Conservation (phyloP, 1,140 invertebrate genomes). For the Heliconius eleuchia region DNA sequence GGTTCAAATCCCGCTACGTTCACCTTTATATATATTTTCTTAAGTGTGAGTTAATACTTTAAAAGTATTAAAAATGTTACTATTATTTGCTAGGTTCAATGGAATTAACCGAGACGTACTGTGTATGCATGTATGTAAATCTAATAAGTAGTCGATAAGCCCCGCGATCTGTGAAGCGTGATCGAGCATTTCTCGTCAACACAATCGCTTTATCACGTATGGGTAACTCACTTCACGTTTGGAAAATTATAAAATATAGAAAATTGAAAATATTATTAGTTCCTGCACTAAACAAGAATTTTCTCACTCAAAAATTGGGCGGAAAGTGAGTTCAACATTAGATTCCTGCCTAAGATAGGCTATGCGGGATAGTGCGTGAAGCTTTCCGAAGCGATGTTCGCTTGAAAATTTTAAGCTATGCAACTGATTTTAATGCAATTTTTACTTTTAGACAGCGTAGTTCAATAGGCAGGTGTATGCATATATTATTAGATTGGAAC, state of each 20-base stretch:
- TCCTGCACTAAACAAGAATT: neutral
- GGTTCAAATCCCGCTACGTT: too few relatives aligned
- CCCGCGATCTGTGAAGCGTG: constrained; percentile 9
- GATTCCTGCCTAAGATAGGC: too few relatives aligned
- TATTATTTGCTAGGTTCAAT: neutral
- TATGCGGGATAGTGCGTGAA: too few relatives aligned
- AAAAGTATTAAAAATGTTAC: too few relatives aligned
- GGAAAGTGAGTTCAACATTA: neutral
- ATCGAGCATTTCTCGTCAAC: constrained; percentile 1
- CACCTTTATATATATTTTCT: too few relatives aligned
- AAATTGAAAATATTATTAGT: neutral
- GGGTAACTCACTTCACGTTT: neutral
- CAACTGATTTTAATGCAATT: too few relatives aligned
- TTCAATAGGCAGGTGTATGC: too few relatives aligned
- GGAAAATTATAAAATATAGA: neutral
- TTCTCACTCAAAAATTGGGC: neutral
- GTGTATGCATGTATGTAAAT: neutral
- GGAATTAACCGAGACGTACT: neutral
- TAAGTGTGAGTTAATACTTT: too few relatives aligned
- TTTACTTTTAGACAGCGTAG: too few relatives aligned
- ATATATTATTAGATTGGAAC: too few relatives aligned
- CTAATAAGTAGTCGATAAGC: constrained; percentile 9
- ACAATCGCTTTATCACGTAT: neutral
- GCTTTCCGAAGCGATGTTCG: too few relatives aligned
- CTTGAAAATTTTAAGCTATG: too few relatives aligned